Conservation (phyloP, 2,113 vertebrate genomes). For the Pionites leucogaster region DNA sequence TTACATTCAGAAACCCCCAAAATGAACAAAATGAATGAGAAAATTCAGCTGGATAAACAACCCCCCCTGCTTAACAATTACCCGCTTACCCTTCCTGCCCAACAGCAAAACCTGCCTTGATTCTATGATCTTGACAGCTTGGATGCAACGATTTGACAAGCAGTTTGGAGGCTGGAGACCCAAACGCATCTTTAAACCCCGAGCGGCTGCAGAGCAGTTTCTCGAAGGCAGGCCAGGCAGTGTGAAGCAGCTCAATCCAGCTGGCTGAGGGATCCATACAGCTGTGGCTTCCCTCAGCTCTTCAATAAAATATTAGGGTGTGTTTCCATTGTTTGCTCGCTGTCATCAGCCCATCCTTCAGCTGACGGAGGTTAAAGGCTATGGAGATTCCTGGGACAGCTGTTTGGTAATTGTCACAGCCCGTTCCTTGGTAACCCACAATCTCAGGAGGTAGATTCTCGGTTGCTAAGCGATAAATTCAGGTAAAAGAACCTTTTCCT, state of each 20-base stretch:
- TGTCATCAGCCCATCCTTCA: conserved; percentile 62
- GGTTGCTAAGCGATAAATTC: conserved; percentile 77
- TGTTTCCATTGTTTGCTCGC: conserved; percentile 69
- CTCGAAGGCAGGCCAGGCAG: background rate
- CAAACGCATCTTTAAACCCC: background rate
- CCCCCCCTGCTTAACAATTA: background rate
- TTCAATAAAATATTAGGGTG: conserved; percentile 74
- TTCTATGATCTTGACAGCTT: background rate
- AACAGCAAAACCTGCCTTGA: background rate
- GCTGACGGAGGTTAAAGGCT: conserved; percentile 69
- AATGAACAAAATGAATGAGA: background rate
- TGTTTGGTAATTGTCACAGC: conserved; percentile 73
- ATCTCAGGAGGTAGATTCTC: conserved; percentile 60
- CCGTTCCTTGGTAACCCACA: conserved; percentile 71
- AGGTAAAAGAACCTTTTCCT: conserved; percentile 69
- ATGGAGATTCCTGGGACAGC: conserved; percentile 71
- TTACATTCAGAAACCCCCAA: background rate
- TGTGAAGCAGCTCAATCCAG: conserved; percentile 50
- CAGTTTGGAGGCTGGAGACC: background rate
- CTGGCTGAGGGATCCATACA: conserved; percentile 45
- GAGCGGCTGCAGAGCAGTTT: background rate
- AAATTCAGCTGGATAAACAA: background rate
- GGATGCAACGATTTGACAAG: background rate
- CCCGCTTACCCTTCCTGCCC: background rate
- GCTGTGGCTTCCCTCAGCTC: conserved; percentile 67